Evolutionary conservation across 2,797 vertebrate species (phyloP).

Genomic region (Notolepis coatsorum): DNA sequence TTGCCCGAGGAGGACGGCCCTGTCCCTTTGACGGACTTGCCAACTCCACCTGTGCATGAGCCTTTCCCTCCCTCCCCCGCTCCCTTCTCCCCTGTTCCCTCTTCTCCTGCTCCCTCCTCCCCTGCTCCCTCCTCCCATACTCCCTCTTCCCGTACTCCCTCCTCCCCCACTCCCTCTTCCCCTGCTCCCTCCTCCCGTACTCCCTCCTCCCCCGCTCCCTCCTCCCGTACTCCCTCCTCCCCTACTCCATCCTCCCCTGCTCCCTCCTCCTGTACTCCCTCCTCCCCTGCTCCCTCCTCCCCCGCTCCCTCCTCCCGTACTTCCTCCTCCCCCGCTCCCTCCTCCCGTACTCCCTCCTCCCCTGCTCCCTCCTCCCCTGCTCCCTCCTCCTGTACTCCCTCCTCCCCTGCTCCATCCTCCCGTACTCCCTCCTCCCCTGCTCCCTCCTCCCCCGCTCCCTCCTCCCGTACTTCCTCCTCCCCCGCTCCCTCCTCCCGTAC

Average conservation of each 20-base stretch:
- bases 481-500: no score
- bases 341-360: slow-evolving; percentile 8
- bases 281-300: neutral
- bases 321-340: slow-evolving; percentile 27
- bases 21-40: slow-evolving; percentile 13
- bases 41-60: slow-evolving; percentile 48
- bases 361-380: slow-evolving; percentile 13
- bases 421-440: slow-evolving; percentile 13
- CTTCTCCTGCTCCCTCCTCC: neutral
- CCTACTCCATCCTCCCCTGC: slow-evolving; percentile 13
- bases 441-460: neutral
- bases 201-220: slow-evolving; percentile 27
- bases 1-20: slow-evolving; percentile 9
- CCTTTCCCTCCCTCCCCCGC: slow-evolving; percentile 13
- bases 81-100: slow-evolving; percentile 16
- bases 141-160: slow-evolving; percentile 33
- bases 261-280: slow-evolving; percentile 36
- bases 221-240: slow-evolving; percentile 8
- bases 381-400: slow-evolving; percentile 38
- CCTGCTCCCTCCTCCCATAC: slow-evolving; percentile 32
- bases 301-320: slow-evolving; percentile 24
- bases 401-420: slow-evolving; percentile 28
- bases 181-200: slow-evolving; percentile 24
- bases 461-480: no score
- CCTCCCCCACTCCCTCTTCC: slow-evolving; percentile 9